Base-by-base conservation (phyloP, 2,888 invertebrate genomes). In the Hirtodrosophila cameraria region DNA sequence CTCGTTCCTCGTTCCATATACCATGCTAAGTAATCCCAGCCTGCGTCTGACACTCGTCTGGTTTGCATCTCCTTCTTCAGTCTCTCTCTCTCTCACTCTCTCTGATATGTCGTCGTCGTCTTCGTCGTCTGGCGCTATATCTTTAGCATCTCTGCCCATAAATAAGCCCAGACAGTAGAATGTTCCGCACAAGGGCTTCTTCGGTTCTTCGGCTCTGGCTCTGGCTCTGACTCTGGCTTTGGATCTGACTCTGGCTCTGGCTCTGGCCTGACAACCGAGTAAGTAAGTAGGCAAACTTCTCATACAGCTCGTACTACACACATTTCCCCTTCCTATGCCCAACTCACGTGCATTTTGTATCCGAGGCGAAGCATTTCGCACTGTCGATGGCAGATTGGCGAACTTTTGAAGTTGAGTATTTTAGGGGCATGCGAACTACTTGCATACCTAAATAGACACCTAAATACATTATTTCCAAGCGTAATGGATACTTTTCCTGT, bases 61-160 rank as follows among this genome's bases (percentile, higher is more conserved):
- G 30, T 38, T 45, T 41, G 20, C 15, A 5, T 20, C 52, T 33
- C 16, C 48, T 36, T 16, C 23, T 41, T 31, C 15, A 16, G 42
- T 8, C n/a, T 43, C 30, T n/a, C 39, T 16, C 15, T 36, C 27
- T 30, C 25, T n/a, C n/a, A n/a, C 30, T 46, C 18, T n/a, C 55
- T 25, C 64, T 53, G 58, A 63, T 57, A 48, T 62, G 69, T 67
- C 58, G 49, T 43, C 62, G 53, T 60, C 42, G 46, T 52, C 65
- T 69, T 75, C 70, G 75, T 78, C 78, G 86, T 81, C 88, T 87
- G 89, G 89, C 77, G 85, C 87, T 88, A 86, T 89, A 89, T 89
- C 89, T 86, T 78, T 70, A 82, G 67, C 80, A 88, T 88, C 88
- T 88, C 58, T 53, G 75, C 84, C 86, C 78, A 88, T 88, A 88